Percentiles rank a stretch among this genome's conserved stretches.
Evolutionary conservation across 2,888 invertebrate species (phyloP).

Genomic region (Nemoura dubitans): DNA sequence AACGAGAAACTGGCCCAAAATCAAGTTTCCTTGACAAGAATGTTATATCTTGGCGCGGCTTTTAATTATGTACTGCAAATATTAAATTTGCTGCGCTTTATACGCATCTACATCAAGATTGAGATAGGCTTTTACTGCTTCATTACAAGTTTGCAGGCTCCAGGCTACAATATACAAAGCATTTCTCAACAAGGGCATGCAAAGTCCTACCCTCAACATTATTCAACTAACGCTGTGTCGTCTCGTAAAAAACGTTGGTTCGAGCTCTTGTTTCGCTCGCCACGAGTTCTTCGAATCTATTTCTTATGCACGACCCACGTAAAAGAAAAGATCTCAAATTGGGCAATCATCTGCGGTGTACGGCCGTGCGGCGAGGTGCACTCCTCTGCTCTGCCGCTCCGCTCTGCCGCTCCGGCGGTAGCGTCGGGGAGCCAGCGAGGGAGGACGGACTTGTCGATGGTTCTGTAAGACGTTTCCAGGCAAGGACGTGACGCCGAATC

Average conservation of each 20-base stretch:
- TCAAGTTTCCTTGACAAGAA: not conserved
- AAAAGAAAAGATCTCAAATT: constrained; percentile 21
- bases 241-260: not conserved
- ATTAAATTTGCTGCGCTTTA: not conserved
- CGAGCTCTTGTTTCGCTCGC: not conserved
- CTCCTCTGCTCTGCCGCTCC: too few relatives aligned
- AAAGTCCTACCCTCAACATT: not conserved
- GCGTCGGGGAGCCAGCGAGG: not conserved
- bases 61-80: not conserved
- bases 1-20: not conserved
- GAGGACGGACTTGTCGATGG: not conserved
- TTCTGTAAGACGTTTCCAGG: not conserved
- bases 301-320: constrained; percentile 20
- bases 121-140: not conserved
- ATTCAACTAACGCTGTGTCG: not conserved
- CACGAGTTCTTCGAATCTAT: constrained; percentile 13
- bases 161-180: not conserved
- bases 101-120: not conserved
- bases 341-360: not conserved
- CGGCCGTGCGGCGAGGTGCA: not conserved
- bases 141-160: not conserved
- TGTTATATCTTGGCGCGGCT: not conserved
- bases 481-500: constrained; percentile 13
- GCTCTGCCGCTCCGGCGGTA: not conserved
- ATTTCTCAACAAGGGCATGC: not conserved